Conservation (phyloP, 2,888 invertebrate genomes). For the Acronicta alni region DNA sequence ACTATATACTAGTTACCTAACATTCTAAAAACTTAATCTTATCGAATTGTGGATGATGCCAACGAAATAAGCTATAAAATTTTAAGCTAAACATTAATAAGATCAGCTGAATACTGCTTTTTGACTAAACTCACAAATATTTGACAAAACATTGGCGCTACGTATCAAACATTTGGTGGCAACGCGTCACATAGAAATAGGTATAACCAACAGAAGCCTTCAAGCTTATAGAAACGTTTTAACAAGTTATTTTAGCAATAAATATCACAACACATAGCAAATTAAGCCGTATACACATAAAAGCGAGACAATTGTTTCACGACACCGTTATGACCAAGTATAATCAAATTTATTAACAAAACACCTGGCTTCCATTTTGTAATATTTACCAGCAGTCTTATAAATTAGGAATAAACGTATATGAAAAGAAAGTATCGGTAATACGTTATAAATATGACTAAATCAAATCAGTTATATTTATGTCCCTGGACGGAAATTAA, state of each 20-base stretch:
- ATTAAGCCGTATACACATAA: slow-evolving; percentile 78
- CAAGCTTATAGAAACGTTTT: slow-evolving; percentile 66
- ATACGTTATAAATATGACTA: slow-evolving; percentile 1
- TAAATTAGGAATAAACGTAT: slow-evolving; percentile 9
- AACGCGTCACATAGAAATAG: slow-evolving; percentile 66
- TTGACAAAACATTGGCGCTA: slow-evolving; percentile 56
- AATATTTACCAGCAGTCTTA: slow-evolving; percentile 23
- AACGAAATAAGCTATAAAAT: slow-evolving; percentile 54
- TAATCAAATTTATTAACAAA: neutral
- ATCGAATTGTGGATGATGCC: slow-evolving; percentile 48
- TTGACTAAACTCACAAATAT: slow-evolving; percentile 63
- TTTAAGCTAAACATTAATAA: slow-evolving; percentile 57
- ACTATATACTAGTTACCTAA: slow-evolving; percentile 18
- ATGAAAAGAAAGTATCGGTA: slow-evolving; percentile 6
- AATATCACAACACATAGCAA: slow-evolving; percentile 84
- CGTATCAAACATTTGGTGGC: slow-evolving; percentile 58
- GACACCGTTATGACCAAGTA: slow-evolving; percentile 20
- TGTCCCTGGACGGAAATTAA: slow-evolving; percentile 49
- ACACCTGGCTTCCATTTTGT: too few species aligned
- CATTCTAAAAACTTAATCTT: slow-evolving; percentile 23
- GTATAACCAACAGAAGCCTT: slow-evolving; percentile 78
- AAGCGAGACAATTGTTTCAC: slow-evolving; percentile 49
- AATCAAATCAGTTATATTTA: slow-evolving; percentile 6
- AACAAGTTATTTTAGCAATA: slow-evolving; percentile 68
- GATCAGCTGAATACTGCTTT: slow-evolving; percentile 59